Base-by-base conservation (phyloP, 1,140 invertebrate genomes). In the Amphibalanus amphitrite region DNA sequence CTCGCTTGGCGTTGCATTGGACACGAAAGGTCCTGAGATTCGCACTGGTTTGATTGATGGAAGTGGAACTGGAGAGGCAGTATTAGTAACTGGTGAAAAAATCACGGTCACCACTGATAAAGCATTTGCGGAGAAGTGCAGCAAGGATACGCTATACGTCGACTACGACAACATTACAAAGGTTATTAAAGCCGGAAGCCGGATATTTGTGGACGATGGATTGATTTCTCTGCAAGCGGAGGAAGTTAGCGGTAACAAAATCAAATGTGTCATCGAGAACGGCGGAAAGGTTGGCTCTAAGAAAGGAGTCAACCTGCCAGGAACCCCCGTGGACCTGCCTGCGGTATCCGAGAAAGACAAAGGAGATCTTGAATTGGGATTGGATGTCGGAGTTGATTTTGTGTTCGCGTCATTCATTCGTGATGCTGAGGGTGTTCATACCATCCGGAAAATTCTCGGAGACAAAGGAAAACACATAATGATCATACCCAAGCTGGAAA, bases 381-480 rank as follows among this genome's bases (percentile, higher is more conserved):
- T 98, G 17, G 91, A 97, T 75, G 92, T 97, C 79, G 89, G 88
- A 59, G 87, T 99, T n/a, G 97, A 99, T 78, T 98, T 99, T 88
- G 86, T 99, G 71, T 99, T 99, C 80, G 97, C 97, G 0, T 98
- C 96, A 0, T 99, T 99, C 81, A 98, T 99, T 78, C 86, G 97
- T 75, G 90, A 94, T 81, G 96, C 91, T 47, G 85, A 85, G 0
- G 96, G 93, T 64, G 84, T 99, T 15, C 80, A 85, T 13, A 92
- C 96, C 80, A 98, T 99, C 74, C 86, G 95, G 67, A 79, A 83
- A 67, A 90, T 98, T 77, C 84, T 99, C 30, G 93, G 85, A 79
- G 90, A 94, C 70, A 88, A 93, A 78, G 97, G 96, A 28, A 95
- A 95, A 80, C 88, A 93, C 74, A 97, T 98, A 73, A 86, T 90